Base-by-base conservation (phyloP, 37 sponge, comb jelly and placozoan genomes). In the Cliona cf. orientalis region DNA sequence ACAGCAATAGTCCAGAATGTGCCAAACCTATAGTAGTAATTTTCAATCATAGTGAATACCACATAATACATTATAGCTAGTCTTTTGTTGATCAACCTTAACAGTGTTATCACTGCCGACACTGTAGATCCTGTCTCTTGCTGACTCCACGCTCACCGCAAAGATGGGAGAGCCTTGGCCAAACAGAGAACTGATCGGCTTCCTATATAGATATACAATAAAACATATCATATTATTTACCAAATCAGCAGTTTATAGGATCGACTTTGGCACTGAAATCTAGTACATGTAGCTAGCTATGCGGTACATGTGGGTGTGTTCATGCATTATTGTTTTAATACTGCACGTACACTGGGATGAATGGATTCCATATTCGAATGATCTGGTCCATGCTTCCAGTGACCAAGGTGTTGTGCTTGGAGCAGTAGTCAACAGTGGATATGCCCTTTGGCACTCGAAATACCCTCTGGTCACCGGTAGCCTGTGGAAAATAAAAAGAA, bases 331-430 rank as follows among this genome's bases (percentile, higher is more conserved):
- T 61, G 38, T 9, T 23, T 7, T 67, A 36, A 6, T 31, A 43
- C 41, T 25, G 1, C 19, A 34, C 59, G 33, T 37, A 86, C 92
- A 56, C 86, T 53, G 86, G 86, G n/a, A 95, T 74, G 57, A 89
- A 95, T 5, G 96, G 96, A 62, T 95, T 95, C 96, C 96, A 95
- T 33, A 91, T 76, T 46, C 92, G 32, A 63, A 95, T 71, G 26
- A 91, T 40, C 35, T 86, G 86, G 72, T 95, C 96, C 81, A 80
- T 72, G 2, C 98, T 93, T 58, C 98, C 98, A 14, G 98, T 97
- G 29, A 89, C 98, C 40, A 97, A 14, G 2, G 84, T 62, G n/a
- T 94, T 97, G 74, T 95, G 65, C 46, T 58, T 58, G 31, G 86
- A 55, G 32, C 89, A 92, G 58, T 82, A 97, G 73, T 85, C 93